These are phyloP conservation scores for Caprella mutica DNA, from an alignment of 2,888 invertebrate species.

Conservation along the genomic window DNA sequence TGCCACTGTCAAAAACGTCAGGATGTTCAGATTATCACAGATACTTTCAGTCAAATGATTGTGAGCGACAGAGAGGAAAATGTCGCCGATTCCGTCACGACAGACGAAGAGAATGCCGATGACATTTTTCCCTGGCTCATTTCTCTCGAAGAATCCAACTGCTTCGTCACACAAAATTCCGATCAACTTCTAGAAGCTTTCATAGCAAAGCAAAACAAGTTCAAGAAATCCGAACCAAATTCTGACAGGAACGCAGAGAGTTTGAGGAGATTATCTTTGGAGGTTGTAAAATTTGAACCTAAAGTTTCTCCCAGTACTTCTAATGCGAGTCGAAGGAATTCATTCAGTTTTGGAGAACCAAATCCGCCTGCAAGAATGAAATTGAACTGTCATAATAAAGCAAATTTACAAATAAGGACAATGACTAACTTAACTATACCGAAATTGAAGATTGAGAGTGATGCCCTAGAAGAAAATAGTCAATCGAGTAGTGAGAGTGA, in stretches of 20 bases:
- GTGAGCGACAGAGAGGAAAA: no score
- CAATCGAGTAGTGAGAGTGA: no score
- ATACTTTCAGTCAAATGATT: no score
- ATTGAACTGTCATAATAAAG: no score
- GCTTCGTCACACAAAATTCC: not conserved
- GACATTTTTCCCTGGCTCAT: slow-evolving; percentile 7
- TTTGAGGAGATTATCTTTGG: not conserved
- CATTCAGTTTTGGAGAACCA: not conserved
- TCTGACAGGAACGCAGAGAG: not conserved
- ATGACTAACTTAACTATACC: no score
- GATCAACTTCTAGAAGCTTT: not conserved
- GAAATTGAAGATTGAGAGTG: no score
- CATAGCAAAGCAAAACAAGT: not conserved
- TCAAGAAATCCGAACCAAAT: not conserved
- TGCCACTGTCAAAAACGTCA: no score
- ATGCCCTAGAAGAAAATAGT: no score
- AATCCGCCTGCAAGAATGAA: not conserved
- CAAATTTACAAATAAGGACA: no score
- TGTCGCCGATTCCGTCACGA: no score
- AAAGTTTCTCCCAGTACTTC: not conserved
- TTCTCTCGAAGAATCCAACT: not conserved
- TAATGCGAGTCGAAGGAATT: not conserved
- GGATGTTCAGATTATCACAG: no score
- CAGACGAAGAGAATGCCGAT: not conserved
- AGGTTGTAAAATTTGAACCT: not conserved